A percentile compares a stretch with the other conserved stretches of the same genome.
Conservation (phyloP, 2,113 vertebrate genomes). For the Chauna torquata region DNA sequence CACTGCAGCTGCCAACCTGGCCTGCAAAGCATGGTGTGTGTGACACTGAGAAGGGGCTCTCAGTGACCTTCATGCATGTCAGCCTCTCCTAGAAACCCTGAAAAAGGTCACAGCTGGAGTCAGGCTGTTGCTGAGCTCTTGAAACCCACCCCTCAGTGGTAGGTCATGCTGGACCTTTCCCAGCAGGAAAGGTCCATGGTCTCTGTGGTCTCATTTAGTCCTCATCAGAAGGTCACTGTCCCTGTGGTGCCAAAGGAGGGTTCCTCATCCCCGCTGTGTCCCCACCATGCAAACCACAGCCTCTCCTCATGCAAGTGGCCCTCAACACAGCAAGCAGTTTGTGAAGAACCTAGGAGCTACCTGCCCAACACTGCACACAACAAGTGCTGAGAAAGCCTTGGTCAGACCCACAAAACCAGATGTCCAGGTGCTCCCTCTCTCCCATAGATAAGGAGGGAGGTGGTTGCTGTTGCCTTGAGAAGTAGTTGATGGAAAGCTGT, state of each 20-base stretch:
- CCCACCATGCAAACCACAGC: fast-evolving
- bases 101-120: background rate
- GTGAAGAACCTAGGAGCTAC: background rate
- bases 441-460: background rate
- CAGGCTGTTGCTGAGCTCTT: background rate
- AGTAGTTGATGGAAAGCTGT: background rate
- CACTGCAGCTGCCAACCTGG: background rate
- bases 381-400: background rate
- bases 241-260: background rate
- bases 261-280: background rate
- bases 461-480: background rate
- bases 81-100: too few relatives aligned
- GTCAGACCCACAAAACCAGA: background rate
- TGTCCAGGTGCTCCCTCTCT: background rate
- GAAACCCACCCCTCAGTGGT: too few relatives aligned
- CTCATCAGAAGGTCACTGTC: background rate
- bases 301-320: background rate
- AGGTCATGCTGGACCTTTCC: background rate
- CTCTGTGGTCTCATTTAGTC: background rate
- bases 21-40: background rate
- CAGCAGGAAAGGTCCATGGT: background rate
- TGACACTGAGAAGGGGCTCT: too few relatives aligned
- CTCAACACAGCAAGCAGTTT: background rate
- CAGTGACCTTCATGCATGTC: too few relatives aligned
- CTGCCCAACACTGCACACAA: background rate